A percentile compares a stretch with the other conserved stretches of the same genome.
Conservation (phyloP, 2,888 invertebrate species). For the Junonia oenone region DNA sequence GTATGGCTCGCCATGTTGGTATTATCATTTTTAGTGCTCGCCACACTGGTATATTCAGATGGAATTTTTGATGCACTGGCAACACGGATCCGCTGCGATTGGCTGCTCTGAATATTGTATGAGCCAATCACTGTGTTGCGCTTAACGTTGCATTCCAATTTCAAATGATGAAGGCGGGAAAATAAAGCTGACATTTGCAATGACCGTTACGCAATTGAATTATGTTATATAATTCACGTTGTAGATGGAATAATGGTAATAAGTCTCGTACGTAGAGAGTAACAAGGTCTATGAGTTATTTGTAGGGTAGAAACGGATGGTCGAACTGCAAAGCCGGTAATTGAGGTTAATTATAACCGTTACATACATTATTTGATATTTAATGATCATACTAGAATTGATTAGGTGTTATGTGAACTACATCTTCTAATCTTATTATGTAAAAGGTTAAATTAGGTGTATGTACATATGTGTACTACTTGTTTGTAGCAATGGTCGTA, state of each 20-base stretch:
- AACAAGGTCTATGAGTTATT: neutral
- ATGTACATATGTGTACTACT: no score
- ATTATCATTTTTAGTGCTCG: conserved; percentile 80
- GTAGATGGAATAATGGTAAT: neutral
- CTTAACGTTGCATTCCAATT: conserved; percentile 77
- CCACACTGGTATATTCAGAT: conserved; percentile 78
- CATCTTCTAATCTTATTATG: conserved; percentile 1
- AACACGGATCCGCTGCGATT: conserved; percentile 74
- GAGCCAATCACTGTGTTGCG: conserved; percentile 75
- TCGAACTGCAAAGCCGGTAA: conserved; percentile 9
- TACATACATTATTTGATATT: conserved; percentile 10
- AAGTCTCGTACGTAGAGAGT: neutral
- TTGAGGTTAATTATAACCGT: conserved; percentile 23
- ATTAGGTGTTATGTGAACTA: conserved; percentile 3
- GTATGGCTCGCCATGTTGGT: conserved; percentile 70
- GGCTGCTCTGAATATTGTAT: conserved; percentile 77
- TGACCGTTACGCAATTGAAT: conserved; percentile 44
- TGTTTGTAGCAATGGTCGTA: no score
- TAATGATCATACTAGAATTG: conserved; percentile 7
- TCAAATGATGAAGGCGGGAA: conserved; percentile 74
- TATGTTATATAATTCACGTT: conserved; percentile 48
- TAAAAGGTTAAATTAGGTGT: neutral
- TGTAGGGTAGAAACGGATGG: neutral
- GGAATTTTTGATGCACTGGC: conserved; percentile 81
- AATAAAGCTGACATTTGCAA: conserved; percentile 63